A percentile compares a stretch with the other conserved stretches of the same genome.
phyloP scores from a whole-genome alignment of 2,797 vertebrate genomes.

The Diceros bicornis region DNA sequence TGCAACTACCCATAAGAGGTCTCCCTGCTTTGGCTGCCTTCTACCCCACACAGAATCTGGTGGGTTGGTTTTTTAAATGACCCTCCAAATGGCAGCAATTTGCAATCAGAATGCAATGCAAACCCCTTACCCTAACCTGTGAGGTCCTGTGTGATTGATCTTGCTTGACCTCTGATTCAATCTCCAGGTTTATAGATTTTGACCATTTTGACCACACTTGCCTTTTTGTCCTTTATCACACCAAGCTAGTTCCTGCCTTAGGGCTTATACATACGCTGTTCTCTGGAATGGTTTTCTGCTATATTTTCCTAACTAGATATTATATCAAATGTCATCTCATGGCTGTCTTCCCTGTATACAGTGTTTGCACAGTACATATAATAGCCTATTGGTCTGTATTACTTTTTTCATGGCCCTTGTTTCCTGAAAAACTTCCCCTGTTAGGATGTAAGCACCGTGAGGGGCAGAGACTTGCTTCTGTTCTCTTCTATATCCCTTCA shows the following conservation, averaged over 20 bases:
- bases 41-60: fast-evolving
- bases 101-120: not conserved
- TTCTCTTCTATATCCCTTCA: not conserved
- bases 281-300: not conserved
- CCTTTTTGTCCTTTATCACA: not conserved
- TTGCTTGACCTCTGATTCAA: not conserved
- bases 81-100: not conserved
- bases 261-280: not conserved
- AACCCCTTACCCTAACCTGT: fast-evolving
- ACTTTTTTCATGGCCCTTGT: not conserved
- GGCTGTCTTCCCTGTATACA: not conserved
- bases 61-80: not conserved
- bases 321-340: not conserved
- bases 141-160: not conserved
- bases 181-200: too few relatives aligned
- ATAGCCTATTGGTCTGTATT: not conserved
- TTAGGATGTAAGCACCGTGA: not conserved
- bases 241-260: not conserved
- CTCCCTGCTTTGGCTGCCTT: not conserved
- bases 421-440: not conserved
- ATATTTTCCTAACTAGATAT: not conserved
- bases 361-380: not conserved
- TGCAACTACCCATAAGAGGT: not conserved
- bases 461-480: not conserved
- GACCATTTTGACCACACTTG: too few relatives aligned